Conservation (phyloP, 35 echinoderm and acorn worm genomes). For the Eucidaris tribuloides region DNA sequence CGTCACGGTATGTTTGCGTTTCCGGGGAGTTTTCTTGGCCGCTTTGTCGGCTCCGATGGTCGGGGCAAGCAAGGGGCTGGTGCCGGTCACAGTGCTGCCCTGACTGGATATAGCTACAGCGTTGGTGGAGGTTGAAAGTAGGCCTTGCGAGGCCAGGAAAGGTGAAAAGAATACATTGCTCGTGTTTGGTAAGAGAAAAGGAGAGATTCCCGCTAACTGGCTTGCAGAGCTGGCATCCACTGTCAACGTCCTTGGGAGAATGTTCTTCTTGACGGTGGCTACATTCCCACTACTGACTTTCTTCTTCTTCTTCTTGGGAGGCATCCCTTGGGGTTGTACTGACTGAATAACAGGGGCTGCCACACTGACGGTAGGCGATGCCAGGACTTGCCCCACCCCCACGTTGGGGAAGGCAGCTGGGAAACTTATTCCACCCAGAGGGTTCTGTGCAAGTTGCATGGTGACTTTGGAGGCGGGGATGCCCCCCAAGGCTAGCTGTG, state of each 20-base stretch:
- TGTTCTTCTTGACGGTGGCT: background rate
- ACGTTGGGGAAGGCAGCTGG: background rate
- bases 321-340: background rate
- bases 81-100: background rate
- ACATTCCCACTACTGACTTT: background rate
- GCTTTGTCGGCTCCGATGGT: no score
- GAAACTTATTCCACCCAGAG: conserved; percentile 4
- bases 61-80: no score
- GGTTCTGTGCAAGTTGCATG: background rate
- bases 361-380: background rate
- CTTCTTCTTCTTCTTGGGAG: conserved; percentile 28
- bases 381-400: background rate
- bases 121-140: conserved; percentile 29
- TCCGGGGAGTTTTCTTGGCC: no score
- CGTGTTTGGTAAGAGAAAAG: conserved; percentile 64
- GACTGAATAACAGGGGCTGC: conserved; percentile 7
- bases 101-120: background rate
- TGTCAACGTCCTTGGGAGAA: conserved; percentile 16
- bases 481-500: background rate
- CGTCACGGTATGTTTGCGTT: no score
- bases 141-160: conserved; percentile 64
- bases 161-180: conserved; percentile 85
- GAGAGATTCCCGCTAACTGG: conserved; percentile 56
- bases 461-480: background rate
- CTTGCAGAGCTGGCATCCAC: conserved; percentile 6